Evolutionary conservation across 1,140 invertebrate species (phyloP).

Genomic region (Cydia fagiglandana): DNA sequence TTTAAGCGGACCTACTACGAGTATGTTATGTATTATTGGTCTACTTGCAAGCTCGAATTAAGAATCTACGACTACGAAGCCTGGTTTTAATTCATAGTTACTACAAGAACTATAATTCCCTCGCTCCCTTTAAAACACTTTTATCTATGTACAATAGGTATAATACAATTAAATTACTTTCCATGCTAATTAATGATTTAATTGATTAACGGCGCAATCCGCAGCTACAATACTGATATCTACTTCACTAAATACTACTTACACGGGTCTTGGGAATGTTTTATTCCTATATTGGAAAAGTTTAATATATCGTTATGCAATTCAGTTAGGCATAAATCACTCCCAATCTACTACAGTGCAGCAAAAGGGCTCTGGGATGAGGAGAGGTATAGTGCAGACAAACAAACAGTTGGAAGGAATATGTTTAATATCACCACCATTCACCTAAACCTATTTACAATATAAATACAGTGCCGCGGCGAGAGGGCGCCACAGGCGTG

Average conservation of each 20-base stretch:
- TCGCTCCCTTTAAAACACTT: not conserved
- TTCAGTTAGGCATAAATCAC: not conserved
- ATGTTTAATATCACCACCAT: conserved; percentile 70
- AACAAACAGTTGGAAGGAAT: conserved; percentile 52
- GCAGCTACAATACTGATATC: not conserved
- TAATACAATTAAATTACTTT: not conserved
- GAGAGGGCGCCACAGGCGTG: conserved; percentile 37
- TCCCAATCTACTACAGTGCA: conserved; percentile 1
- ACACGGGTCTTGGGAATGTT: not conserved
- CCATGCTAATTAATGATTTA: not conserved
- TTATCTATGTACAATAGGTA: not conserved
- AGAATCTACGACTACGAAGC: no score
- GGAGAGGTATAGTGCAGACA: conserved; percentile 54
- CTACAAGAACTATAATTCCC: not conserved
- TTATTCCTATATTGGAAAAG: not conserved
- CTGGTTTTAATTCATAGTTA: not conserved
- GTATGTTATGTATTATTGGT: no score
- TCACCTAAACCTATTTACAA: conserved; percentile 76
- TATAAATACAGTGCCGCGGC: conserved; percentile 64
- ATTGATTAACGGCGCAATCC: not conserved
- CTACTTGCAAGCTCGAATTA: no score
- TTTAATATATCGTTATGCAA: not conserved
- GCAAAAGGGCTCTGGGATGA: conserved; percentile 8
- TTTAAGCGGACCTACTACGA: no score
- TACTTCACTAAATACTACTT: not conserved